Evolutionary conservation across 2,113 vertebrate species (phyloP).

Genomic region (Sialia sialis): DNA sequence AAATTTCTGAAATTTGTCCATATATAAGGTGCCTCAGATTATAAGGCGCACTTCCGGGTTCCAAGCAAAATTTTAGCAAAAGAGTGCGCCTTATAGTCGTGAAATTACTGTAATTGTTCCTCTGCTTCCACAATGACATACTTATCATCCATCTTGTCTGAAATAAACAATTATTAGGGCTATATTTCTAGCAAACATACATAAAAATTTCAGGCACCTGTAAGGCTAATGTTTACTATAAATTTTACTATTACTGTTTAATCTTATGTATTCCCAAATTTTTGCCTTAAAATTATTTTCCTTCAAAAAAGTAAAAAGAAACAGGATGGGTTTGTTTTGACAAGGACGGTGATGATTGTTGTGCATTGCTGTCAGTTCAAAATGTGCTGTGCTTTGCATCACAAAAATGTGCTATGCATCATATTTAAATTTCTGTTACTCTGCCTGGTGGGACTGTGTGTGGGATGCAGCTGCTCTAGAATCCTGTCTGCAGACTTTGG

Average conservation of each 20-base stretch:
- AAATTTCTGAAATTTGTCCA: too few relatives aligned
- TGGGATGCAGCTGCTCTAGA: neutral
- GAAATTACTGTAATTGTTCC: slow-evolving; percentile 3
- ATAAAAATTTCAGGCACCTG: neutral
- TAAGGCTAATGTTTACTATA: neutral
- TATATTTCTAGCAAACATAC: neutral
- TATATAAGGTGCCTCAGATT: too few relatives aligned
- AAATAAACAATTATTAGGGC: neutral
- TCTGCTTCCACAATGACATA: neutral
- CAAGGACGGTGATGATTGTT: neutral
- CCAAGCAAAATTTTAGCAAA: too few relatives aligned
- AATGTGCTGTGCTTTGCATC: neutral
- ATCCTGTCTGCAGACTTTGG: neutral
- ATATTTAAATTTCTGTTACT: neutral
- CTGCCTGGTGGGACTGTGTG: neutral
- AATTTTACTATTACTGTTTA: neutral
- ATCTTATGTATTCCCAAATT: neutral
- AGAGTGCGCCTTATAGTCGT: too few relatives aligned
- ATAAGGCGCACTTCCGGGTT: too few relatives aligned
- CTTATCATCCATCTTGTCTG: neutral
- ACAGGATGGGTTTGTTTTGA: rapidly evolving
- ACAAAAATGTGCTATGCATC: neutral
- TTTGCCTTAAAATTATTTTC: neutral
- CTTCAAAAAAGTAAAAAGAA: neutral
- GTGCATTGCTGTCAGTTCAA: neutral